A percentile compares a stretch with the other conserved stretches of the same genome.
These are phyloP conservation scores for Morpho helenor DNA, from an alignment of 2,888 invertebrate species.

Conservation along the genomic window DNA sequence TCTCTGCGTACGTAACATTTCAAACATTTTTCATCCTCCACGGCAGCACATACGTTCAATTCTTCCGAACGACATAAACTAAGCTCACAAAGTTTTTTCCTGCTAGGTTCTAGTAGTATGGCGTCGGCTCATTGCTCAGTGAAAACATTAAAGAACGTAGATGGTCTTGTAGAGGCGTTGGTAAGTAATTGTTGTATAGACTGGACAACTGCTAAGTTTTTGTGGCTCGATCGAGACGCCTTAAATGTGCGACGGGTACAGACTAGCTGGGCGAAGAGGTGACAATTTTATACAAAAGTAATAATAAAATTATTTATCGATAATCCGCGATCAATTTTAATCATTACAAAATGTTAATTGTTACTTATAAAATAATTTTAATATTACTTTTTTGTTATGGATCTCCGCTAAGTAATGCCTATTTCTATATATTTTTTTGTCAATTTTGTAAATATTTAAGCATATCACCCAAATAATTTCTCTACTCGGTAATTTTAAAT, in stretches of 20 bases:
- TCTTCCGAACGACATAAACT: not conserved
- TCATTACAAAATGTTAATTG: too few species aligned
- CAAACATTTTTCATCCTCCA: conserved; percentile 2
- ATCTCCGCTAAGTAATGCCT: too few species aligned
- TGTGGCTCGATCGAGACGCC: conserved; percentile 29
- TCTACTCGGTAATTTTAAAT: too few species aligned
- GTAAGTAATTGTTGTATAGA: conserved; percentile 60
- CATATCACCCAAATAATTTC: too few species aligned
- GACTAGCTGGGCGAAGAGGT: not conserved
- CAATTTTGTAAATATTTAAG: too few species aligned
- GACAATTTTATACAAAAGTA: too few species aligned
- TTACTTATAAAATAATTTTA: too few species aligned
- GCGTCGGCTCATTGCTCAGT: conserved; percentile 2
- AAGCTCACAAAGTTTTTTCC: conserved; percentile 1
- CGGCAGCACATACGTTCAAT: not conserved
- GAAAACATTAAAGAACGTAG: conserved; percentile 7
- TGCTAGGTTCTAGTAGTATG: not conserved
- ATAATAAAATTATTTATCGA: too few species aligned
- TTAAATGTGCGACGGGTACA: conserved; percentile 10
- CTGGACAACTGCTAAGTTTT: conserved; percentile 43
- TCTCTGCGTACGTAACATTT: not conserved
- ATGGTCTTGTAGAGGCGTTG: conserved; percentile 38
- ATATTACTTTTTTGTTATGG: too few species aligned
- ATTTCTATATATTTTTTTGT: too few species aligned
- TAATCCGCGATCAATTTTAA: too few species aligned